Conservation (phyloP, 2,888 invertebrate species). For the Agrotis segetum region DNA sequence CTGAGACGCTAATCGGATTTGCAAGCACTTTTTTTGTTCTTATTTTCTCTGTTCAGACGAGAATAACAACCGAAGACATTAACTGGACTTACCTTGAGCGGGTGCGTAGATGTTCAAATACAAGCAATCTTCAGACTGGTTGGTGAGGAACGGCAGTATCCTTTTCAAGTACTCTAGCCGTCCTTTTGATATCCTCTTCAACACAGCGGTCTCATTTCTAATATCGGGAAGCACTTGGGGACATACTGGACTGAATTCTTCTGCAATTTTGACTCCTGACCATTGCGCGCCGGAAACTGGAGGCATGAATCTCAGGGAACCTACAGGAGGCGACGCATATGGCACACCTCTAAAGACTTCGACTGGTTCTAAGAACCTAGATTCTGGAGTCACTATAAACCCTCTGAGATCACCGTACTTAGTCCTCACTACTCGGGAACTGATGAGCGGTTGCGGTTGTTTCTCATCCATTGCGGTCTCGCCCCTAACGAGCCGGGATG, state of each 20-base stretch:
- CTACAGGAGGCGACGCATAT: slow-evolving; percentile 98
- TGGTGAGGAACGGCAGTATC: slow-evolving; percentile 96
- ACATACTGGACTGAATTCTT: slow-evolving; percentile 97
- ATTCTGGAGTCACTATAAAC: slow-evolving; percentile 95
- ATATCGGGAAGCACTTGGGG: slow-evolving; percentile 97
- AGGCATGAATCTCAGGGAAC: slow-evolving; percentile 98
- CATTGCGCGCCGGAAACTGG: slow-evolving; percentile 98
- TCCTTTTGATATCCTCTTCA: slow-evolving; percentile 96
- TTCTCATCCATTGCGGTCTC: slow-evolving; percentile 90
- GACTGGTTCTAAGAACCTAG: slow-evolving; percentile 96
- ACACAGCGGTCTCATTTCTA: slow-evolving; percentile 95
- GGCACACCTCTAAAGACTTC: slow-evolving; percentile 98
- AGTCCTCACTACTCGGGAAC: slow-evolving; percentile 96
- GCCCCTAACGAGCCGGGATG: slow-evolving; percentile 84
- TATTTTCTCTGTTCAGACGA: slow-evolving; percentile 10
- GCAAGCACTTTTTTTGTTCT: slow-evolving; percentile 47
- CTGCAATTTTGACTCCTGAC: slow-evolving; percentile 97
- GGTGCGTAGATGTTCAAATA: slow-evolving; percentile 99
- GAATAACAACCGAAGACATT: slow-evolving; percentile 27
- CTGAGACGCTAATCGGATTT: slow-evolving; percentile 58
- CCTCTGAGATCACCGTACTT: slow-evolving; percentile 97
- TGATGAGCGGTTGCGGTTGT: slow-evolving; percentile 90
- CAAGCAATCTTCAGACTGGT: slow-evolving; percentile 99
- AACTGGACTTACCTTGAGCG: slow-evolving; percentile 94
- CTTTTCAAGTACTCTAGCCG: slow-evolving; percentile 97